Conservation (phyloP, 2,888 invertebrate genomes). For the Aelia acuminata region DNA sequence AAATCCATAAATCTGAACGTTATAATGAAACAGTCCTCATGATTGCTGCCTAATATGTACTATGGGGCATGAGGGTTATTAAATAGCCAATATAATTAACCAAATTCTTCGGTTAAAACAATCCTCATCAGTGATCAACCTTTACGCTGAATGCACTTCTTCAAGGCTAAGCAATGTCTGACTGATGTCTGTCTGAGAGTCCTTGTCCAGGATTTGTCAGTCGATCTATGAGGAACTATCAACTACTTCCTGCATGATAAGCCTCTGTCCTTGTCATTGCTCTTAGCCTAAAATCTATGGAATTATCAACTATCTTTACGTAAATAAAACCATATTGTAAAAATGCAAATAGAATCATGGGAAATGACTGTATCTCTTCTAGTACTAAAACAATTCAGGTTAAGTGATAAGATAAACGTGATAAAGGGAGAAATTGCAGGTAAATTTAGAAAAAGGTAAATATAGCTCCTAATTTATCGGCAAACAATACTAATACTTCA, state of each 20-base stretch:
- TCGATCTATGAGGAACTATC: background rate
- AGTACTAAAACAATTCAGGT: background rate
- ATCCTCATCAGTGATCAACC: background rate
- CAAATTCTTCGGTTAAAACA: background rate
- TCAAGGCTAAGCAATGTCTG: background rate
- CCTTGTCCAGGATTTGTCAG: background rate
- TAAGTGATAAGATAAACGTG: conserved; percentile 1
- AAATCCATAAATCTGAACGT: too few relatives aligned
- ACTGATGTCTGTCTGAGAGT: background rate
- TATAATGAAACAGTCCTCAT: too few relatives aligned
- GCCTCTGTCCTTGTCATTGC: background rate
- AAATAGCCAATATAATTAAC: too few relatives aligned
- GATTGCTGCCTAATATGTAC: too few relatives aligned
- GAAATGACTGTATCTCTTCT: background rate
- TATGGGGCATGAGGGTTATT: too few relatives aligned
- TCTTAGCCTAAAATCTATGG: background rate
- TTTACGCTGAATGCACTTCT: background rate
- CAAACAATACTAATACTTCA: background rate
- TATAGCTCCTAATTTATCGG: background rate
- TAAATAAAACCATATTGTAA: background rate
- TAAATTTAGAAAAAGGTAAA: background rate
- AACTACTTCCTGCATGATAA: background rate
- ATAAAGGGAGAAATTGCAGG: background rate
- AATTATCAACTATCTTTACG: background rate
- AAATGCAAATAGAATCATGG: background rate